A percentile compares a stretch with the other conserved stretches of the same genome.
Evolutionary conservation across 2,113 vertebrate genomes (phyloP).

Genomic region (Corythoichthys haematopterus): DNA sequence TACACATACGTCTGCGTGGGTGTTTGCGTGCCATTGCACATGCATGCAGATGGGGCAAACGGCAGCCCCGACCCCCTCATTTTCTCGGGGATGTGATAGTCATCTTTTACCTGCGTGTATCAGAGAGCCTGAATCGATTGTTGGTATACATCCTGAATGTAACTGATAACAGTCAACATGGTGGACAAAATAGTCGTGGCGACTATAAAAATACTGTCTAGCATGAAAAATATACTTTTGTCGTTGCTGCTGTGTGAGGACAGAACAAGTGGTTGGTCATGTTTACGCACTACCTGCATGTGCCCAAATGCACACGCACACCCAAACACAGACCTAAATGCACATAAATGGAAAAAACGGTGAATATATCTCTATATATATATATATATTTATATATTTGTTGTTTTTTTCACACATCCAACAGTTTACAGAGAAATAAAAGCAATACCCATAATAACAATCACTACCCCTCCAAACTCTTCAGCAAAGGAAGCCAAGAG

Average conservation of each 20-base stretch:
- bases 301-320: constrained; percentile 68
- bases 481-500: constrained; percentile 70
- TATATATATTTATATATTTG: constrained; percentile 3
- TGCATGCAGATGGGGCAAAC: constrained; percentile 56
- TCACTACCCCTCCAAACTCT: constrained; percentile 63
- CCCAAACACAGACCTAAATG: constrained; percentile 71
- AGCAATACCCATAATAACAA: constrained; percentile 66
- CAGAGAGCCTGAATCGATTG: constrained; percentile 51
- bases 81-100: constrained; percentile 48
- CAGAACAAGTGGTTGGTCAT: constrained; percentile 48
- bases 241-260: constrained; percentile 56
- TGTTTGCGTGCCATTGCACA: constrained; percentile 43
- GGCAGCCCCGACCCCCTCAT: constrained; percentile 32
- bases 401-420: constrained; percentile 68
- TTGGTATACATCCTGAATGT: constrained; percentile 61
- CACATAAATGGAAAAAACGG: constrained; percentile 71
- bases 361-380: constrained; percentile 46
- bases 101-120: constrained; percentile 45
- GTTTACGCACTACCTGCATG: constrained; percentile 61
- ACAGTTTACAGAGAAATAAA: constrained; percentile 75
- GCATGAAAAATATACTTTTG: constrained; percentile 67
- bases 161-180: constrained; percentile 69
- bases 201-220: constrained; percentile 73
- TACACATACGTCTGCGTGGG: constrained; percentile 53
- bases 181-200: constrained; percentile 62